Evolutionary conservation across 2,888 invertebrate genomes (phyloP), one percentile per base, ranked within the genome.

Genomic region (Melanchra persicariae): DNA sequence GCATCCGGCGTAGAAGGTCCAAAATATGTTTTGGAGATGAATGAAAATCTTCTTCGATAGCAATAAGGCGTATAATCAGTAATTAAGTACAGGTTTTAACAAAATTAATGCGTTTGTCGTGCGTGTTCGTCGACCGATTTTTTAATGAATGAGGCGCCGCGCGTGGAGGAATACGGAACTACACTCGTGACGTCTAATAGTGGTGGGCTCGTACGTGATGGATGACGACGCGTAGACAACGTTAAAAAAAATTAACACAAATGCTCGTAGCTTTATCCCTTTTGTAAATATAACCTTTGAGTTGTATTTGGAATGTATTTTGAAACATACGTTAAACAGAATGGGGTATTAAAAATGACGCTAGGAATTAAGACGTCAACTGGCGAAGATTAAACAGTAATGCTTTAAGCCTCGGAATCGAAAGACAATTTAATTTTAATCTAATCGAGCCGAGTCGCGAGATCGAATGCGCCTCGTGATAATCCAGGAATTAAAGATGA

Each of bases 391-490:
- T 85, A 84, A 63, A 78, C 58, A 63, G 45, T 82, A 68, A 82
- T 71, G 66, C 55, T 65, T 62, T 71, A 60, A 83, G 70, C 70
- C 67, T 10, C 57, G 71, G 67, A 69, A 86, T 86, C 81, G 74
- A 72, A 70, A 77, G 79, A 76, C 82, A 77, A 82, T 84, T 81
- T 82, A 67, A 84, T 82, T 84, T 81, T 74, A 80, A 83, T 80
- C 65, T 80, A 82, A 79, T 72, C 66, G 55, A 67, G 70, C 9
- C 51, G 60, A 72, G 73, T 63, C 57, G 64, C 63, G 69, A 66
- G 43, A 61, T 75, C 63, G 70, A 83, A 80, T 69, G 71, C 73
- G 74, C 68, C 62, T 67, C 67, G 64, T 60, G 55, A 70, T 85
- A 85, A 85, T 85, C 82, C 77, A 34, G 51, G 83, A 70, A 55